phyloP scores from a whole-genome alignment of 1,140 invertebrate species.

The Penaeus vannamei region DNA sequence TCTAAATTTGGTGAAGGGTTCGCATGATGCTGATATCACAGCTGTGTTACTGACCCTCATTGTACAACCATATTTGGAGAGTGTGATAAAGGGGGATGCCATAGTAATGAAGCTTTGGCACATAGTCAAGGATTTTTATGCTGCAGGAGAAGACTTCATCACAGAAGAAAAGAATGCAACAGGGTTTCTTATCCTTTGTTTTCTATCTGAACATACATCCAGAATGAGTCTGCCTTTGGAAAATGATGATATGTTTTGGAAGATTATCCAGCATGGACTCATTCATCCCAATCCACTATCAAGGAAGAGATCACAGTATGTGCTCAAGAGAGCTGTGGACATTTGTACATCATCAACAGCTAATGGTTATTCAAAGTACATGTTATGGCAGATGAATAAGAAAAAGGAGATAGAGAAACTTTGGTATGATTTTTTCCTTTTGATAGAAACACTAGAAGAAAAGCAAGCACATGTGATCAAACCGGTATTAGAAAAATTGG shows the following conservation, averaged over 20 bases:
- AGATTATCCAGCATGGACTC: constrained; percentile 58
- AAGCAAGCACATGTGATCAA: constrained; percentile 77
- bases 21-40: constrained; percentile 41
- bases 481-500: constrained; percentile 73
- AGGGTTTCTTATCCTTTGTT: constrained; percentile 56
- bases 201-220: constrained; percentile 37
- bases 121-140: constrained; percentile 41
- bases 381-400: constrained; percentile 62
- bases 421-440: constrained; percentile 72
- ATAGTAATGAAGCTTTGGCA: constrained; percentile 37
- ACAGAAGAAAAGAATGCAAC: constrained; percentile 36
- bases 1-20: not conserved
- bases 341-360: not conserved
- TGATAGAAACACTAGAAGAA: constrained; percentile 77
- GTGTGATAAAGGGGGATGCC: not conserved
- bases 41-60: constrained; percentile 46
- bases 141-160: not conserved
- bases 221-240: constrained; percentile 24
- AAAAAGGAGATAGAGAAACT: constrained; percentile 40
- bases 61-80: constrained; percentile 41
- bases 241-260: constrained; percentile 44
- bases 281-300: constrained; percentile 48
- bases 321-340: constrained; percentile 49
- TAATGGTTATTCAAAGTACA: constrained; percentile 20
- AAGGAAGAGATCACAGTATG: constrained; percentile 56